Conservation (phyloP, 2,888 invertebrate species). For the Philhelius pedissequus region DNA sequence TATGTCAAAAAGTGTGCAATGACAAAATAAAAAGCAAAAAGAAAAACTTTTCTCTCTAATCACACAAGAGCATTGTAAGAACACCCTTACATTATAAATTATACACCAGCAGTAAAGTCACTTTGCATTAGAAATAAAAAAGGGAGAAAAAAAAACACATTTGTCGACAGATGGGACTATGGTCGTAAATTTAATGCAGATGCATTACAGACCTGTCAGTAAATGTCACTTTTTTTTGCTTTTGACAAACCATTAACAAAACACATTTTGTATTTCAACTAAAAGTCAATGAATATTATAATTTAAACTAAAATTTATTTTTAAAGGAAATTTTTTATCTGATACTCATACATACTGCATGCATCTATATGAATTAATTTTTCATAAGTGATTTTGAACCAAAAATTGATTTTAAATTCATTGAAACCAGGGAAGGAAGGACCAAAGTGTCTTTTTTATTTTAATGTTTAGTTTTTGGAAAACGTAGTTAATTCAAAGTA, state of each 20-base stretch:
- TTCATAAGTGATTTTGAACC: too few relatives aligned
- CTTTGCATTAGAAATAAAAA: neutral
- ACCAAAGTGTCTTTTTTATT: too few relatives aligned
- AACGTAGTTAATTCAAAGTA: too few relatives aligned
- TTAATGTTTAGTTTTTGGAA: too few relatives aligned
- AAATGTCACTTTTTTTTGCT: neutral
- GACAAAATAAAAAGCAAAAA: neutral
- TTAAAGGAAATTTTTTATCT: too few relatives aligned
- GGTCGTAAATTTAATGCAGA: neutral
- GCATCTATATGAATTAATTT: too few relatives aligned
- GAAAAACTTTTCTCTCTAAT: neutral
- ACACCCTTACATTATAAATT: neutral
- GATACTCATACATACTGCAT: too few relatives aligned
- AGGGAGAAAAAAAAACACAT: neutral
- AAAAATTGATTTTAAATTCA: too few relatives aligned
- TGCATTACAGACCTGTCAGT: conserved; percentile 3
- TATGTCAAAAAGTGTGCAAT: neutral
- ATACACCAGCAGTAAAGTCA: neutral
- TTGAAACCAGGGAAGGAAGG: too few relatives aligned
- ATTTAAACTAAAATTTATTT: too few relatives aligned
- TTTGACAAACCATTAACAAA: neutral
- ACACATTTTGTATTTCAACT: neutral
- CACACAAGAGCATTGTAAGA: neutral
- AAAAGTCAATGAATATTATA: neutral
- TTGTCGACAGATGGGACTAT: neutral